phyloP scores from a whole-genome alignment of 2,888 invertebrate species.

The Galerucella pusilla region DNA sequence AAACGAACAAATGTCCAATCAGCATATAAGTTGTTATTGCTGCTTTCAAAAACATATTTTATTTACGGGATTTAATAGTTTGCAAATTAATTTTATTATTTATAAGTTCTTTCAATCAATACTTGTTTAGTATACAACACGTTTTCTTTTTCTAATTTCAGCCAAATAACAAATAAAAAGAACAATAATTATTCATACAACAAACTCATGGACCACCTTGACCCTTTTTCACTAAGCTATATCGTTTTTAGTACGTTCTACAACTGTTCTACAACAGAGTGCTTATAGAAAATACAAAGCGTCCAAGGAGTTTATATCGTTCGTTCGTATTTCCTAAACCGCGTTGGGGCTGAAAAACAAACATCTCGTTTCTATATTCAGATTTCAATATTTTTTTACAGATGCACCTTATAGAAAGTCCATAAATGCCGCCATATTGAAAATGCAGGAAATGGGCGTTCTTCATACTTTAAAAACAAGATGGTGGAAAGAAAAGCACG shows the following conservation, averaged over 20 bases:
- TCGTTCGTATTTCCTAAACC: no score
- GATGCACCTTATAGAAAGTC: slow-evolving; percentile 81
- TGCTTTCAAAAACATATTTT: background rate
- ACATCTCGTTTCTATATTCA: no score
- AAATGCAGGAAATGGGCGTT: slow-evolving; percentile 89
- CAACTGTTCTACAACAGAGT: no score
- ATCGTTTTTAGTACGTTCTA: no score
- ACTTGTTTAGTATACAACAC: background rate
- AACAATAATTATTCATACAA: background rate
- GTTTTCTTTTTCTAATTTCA: background rate
- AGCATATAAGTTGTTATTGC: background rate
- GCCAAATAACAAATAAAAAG: background rate
- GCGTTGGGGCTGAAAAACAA: no score
- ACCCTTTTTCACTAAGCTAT: no score
- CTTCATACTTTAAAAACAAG: slow-evolving; percentile 84
- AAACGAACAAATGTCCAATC: background rate
- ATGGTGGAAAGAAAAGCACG: slow-evolving; percentile 87
- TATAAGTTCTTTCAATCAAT: background rate
- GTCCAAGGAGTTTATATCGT: no score
- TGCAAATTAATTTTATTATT: slow-evolving; percentile 13
- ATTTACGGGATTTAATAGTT: background rate
- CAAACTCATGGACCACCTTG: background rate
- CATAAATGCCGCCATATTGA: slow-evolving; percentile 88
- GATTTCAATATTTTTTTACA: slow-evolving; percentile 54
- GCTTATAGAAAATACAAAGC: no score